These are phyloP conservation scores for Smittia aterrima DNA, from an alignment of 2,888 invertebrate genomes.

Conservation along the genomic window DNA sequence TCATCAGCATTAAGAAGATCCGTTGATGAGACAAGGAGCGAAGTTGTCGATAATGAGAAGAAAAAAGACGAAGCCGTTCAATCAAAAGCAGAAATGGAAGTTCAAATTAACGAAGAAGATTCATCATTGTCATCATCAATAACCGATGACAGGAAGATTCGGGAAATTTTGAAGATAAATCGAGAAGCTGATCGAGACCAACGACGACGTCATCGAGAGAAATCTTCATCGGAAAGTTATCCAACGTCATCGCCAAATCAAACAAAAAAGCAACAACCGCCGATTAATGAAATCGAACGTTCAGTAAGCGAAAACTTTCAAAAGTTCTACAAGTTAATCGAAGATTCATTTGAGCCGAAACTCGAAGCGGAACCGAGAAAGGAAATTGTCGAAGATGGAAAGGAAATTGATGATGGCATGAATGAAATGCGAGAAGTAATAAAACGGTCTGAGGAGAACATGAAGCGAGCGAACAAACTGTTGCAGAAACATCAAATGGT, in stretches of 20 bases:
- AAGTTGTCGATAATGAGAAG: not conserved
- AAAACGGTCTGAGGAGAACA: slow-evolving; percentile 12
- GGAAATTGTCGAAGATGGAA: not conserved
- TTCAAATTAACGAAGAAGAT: not conserved
- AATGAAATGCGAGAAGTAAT: not conserved
- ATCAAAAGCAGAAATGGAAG: not conserved
- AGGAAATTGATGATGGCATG: not conserved
- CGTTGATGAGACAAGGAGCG: not conserved
- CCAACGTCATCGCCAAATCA: not conserved
- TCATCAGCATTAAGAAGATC: not conserved
- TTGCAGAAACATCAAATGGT: not conserved
- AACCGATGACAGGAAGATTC: not conserved
- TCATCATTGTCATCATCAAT: not conserved
- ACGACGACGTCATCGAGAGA: not conserved
- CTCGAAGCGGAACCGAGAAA: not conserved
- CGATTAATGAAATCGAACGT: not conserved
- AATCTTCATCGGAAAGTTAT: not conserved
- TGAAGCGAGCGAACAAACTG: not conserved
- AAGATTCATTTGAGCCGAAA: not conserved
- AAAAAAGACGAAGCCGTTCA: not conserved
- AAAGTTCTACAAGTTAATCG: not conserved
- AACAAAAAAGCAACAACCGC: not conserved
- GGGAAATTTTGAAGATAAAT: not conserved
- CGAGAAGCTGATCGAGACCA: not conserved
- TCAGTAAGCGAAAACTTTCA: not conserved